Evolutionary conservation across 2,888 invertebrate species (phyloP), one percentile per base, ranked within the genome.

Genomic region (Ichneumoninae sp.): DNA sequence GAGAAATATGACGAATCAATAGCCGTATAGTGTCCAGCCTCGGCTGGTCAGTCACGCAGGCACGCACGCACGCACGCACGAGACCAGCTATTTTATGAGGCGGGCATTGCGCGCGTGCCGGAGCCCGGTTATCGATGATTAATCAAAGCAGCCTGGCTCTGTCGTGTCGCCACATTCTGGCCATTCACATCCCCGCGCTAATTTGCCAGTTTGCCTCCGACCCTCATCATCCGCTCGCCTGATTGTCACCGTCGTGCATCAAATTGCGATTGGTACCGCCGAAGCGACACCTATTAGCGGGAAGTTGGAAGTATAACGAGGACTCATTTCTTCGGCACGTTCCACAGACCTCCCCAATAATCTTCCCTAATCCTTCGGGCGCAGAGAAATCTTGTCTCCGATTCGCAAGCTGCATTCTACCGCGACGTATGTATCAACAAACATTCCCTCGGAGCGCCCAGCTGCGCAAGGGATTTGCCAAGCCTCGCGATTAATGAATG

Each of bases 401-500:
- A 40, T 30, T 65, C 57, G 50, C 47, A 30, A 22, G 54, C 19
- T 78, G 47, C 54, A 60, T 65, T 36, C 60, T 66, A 71, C 52
- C 16, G 5, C 65, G 44, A 54, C 75, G 36, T 52, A 65, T 78
- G 65, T 70, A 69, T 82, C 76, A 70, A 36, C 84, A 82, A 75
- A 85, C 82, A 83, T 80, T 76, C 60, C 40, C 10, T 40, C 36
- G 52, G 36, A 54, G 65, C 33, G 52, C 88, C 90, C 92, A 92
- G 92, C 91, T 92, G 92, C 89, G 90, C 89, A 85, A 87, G 90
- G 92, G 92, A 91, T 92, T 92, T 92, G 89, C 92, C 90, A 6
- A 92, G 91, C 90, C 90, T 90, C 90, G 90, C 92, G 92, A 92
- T 92, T 92, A 92, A 92, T 91, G 91, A 93, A 91, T 91, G 90